These are phyloP conservation scores for Setophaga coronata DNA, from an alignment of 2,113 vertebrate species.

Conservation along the genomic window DNA sequence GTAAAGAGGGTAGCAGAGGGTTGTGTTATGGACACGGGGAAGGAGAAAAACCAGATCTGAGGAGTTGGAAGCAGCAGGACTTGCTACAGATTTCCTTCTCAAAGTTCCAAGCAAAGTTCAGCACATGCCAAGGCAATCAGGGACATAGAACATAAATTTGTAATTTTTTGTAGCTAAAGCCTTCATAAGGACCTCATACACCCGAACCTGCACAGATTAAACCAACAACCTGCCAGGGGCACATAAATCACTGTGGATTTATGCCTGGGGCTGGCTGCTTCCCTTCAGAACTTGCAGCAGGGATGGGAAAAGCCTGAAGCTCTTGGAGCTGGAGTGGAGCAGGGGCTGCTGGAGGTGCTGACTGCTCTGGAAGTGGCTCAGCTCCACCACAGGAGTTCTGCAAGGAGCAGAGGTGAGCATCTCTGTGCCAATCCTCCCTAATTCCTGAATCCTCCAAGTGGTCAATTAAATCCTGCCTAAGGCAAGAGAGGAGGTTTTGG, in stretches of 20 bases:
- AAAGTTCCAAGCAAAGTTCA: neutral
- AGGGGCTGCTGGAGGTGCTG: neutral
- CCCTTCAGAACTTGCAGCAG: neutral
- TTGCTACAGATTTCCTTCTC: neutral
- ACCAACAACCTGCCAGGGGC: neutral
- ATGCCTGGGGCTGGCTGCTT: neutral
- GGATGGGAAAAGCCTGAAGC: neutral
- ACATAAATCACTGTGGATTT: neutral
- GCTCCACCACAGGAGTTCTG: neutral
- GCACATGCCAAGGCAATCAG: neutral
- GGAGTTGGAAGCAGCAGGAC: neutral
- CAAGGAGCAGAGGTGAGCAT: neutral
- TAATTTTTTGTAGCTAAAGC: neutral
- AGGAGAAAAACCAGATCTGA: neutral
- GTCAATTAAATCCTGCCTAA: neutral
- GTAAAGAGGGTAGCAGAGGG: neutral
- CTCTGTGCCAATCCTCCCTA: neutral
- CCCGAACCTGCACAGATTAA: neutral
- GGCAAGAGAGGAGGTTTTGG: neutral
- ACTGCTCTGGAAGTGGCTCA: neutral
- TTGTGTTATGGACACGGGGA: accelerated
- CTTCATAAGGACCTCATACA: neutral
- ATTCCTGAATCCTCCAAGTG: neutral
- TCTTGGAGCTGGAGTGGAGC: neutral
- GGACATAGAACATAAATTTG: neutral